phyloP scores from a whole-genome alignment of 2,888 invertebrate species.

The Tillus elongatus region DNA sequence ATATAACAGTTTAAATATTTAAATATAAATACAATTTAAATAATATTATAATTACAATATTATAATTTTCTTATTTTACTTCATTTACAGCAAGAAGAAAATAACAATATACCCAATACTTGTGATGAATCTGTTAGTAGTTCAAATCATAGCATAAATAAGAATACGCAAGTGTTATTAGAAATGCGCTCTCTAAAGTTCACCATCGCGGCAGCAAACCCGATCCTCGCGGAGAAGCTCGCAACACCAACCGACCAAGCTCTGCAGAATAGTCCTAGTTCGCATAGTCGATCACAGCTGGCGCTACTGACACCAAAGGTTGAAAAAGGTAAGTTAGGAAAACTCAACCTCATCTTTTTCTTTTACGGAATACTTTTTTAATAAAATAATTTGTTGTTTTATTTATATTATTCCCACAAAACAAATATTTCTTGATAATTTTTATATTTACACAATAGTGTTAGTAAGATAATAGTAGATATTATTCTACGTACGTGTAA shows the following conservation, averaged over 20 bases:
- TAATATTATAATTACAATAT: too few species aligned
- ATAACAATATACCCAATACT: slow-evolving; percentile 39
- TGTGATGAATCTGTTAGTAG: slow-evolving; percentile 25
- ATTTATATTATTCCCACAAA: too few species aligned
- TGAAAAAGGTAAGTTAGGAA: slow-evolving; percentile 43
- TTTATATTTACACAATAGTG: too few species aligned
- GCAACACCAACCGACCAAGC: slow-evolving; percentile 46
- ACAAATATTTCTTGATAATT: too few species aligned
- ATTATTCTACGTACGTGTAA: too few species aligned
- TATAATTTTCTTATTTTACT: too few species aligned
- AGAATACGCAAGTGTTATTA: slow-evolving; percentile 31
- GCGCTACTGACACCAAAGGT: slow-evolving; percentile 40
- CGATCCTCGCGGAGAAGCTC: slow-evolving; percentile 72
- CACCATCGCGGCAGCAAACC: slow-evolving; percentile 79
- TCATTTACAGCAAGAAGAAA: slow-evolving; percentile 45
- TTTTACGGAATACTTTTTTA: too few species aligned
- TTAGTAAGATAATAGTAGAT: too few species aligned
- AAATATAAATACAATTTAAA: too few species aligned
- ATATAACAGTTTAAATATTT: too few species aligned
- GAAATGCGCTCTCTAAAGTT: slow-evolving; percentile 46
- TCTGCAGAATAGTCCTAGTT: slow-evolving; percentile 21
- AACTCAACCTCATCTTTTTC: slow-evolving; percentile 3
- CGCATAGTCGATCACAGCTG: slow-evolving; percentile 30
- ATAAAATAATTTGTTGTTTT: too few species aligned
- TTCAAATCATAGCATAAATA: slow-evolving; percentile 31